Evolutionary conservation across 2,797 vertebrate genomes (phyloP), one percentile per base, ranked within the genome.

Genomic region (Intellagama lesueurii): DNA sequence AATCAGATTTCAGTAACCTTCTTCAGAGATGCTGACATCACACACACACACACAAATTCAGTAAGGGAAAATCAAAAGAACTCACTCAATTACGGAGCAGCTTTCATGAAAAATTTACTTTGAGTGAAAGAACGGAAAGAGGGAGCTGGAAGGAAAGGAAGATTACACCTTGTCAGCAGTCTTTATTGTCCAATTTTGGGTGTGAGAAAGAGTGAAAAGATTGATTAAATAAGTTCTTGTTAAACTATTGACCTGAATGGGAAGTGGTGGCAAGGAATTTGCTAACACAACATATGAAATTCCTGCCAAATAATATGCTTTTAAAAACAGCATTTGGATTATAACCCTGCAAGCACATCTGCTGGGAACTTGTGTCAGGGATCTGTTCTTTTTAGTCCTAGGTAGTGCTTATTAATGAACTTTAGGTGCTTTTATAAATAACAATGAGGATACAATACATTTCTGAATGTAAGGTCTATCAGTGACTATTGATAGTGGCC

Each of bases 21-120:
- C 92, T 90, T 88, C 87, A 91, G 12, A 91, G 85, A 87, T 82
- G 26, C 44, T 66, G 78, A 69, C 47, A 87, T 87, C 40, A 40
- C 40, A 40, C 73, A 81, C 7, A 52, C 28, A 52, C 7, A 3
- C n/a, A 64, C 60, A 64, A 47, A 81, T 44, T 81, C 85, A 92
- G 79, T 90, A 93, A 88, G 75, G 52, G 86, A 92, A 93, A 94
- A 94, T 92, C 87, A 92, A 92, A 93, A 92, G 76, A 94, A 87
- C 78, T 0, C 0, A 87, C 78, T 0, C 0, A 44, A 66, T 87
- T 84, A 17, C 22, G 76, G 56, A 81, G 75, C 9, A 77, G 47
- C 69, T 83, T 91, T 75, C 64, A 78, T 86, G 44, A 83, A 88
- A 90, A 92, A 81, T 0, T 75, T 32, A 81, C 76, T 75, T 88